Evolutionary conservation across 1,140 invertebrate genomes (phyloP).

Genomic region (Drosophila dunni): DNA sequence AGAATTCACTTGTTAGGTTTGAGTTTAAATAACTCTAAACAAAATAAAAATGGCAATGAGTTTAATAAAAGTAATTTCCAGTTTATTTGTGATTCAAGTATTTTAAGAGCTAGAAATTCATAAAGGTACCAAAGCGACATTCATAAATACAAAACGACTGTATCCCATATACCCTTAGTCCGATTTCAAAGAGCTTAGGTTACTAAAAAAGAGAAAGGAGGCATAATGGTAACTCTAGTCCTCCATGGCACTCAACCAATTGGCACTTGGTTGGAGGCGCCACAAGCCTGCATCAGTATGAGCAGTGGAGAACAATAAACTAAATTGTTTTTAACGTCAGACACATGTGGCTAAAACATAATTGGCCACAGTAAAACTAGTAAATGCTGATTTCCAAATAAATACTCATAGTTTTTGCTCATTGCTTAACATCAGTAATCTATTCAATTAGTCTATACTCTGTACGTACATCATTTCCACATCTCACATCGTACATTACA

Average conservation of each 20-base stretch:
- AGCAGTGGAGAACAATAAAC: neutral
- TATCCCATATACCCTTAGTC: no score
- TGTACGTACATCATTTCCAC: neutral
- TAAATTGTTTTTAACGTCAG: neutral
- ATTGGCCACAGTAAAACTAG: neutral
- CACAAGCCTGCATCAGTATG: neutral
- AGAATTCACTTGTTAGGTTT: no score
- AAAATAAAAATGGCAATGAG: no score
- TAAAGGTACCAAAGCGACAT: no score
- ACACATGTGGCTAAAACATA: neutral
- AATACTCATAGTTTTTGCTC: neutral
- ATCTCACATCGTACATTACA: slow-evolving; percentile 3
- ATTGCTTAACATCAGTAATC: neutral
- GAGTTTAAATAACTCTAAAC: no score
- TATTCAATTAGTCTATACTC: neutral
- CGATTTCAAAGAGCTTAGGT: no score
- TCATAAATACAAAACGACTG: no score
- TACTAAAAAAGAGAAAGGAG: neutral
- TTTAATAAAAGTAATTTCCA: no score
- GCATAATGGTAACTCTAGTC: slow-evolving; percentile 29
- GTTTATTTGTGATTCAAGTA: no score
- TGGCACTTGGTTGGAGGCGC: slow-evolving; percentile 23
- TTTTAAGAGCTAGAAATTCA: no score
- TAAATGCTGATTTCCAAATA: neutral
- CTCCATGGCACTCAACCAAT: slow-evolving; percentile 32